Base-by-base conservation (phyloP, 2,888 invertebrate species). In the Muschampia staudingeri region DNA sequence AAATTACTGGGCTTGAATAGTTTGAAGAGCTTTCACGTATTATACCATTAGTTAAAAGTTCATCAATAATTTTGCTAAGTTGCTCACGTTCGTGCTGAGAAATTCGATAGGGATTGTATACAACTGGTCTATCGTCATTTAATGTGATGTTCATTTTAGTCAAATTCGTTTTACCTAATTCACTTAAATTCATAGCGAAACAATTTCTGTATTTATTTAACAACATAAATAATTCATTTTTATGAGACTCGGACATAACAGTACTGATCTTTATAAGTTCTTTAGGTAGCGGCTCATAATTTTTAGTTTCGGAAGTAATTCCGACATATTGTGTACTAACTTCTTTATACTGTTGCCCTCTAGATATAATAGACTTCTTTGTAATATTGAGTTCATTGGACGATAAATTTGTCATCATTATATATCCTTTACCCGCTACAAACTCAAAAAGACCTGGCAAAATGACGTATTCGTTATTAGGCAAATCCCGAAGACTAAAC, bases 31-130 rank as follows among this genome's bases (percentile, higher is more conserved):
- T 44, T 44, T 44, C 44, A 12, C 44, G 44, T 44, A 44, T 44
- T 44, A 44, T 44, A 12, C 44, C 44, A 14, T 44, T 44, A 44
- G 44, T 44, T 44, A 44, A 44, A 12, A 44, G 44, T 48, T 48
- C 48, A 16, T 48, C 14, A 14, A 48, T 48, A 48, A 48, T 48
- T 48, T 48, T 48, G 14, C 48, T 48, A 14, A 84, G 78, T 88
- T 90, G 76, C 84, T 88, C 12, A 86, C 78, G 6, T 84, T 87
- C 81, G 40, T 87, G 80, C 71, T 56, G 37, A n/a, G 73, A 52
- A 34, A 75, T 52, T 37, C 73, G 16, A 56, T 75, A 75, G n/a
- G 73, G 73, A 52, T 52, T 75, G 16, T 75, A 75, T n/a, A 75
- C 73, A 8, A 75, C 56, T 0, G 73, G 73, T 34, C 12, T 34